Percentiles rank a stretch among this genome's conserved stretches.
phyloP scores from a whole-genome alignment of 2,113 vertebrate species.

The Syngnathus floridae region DNA sequence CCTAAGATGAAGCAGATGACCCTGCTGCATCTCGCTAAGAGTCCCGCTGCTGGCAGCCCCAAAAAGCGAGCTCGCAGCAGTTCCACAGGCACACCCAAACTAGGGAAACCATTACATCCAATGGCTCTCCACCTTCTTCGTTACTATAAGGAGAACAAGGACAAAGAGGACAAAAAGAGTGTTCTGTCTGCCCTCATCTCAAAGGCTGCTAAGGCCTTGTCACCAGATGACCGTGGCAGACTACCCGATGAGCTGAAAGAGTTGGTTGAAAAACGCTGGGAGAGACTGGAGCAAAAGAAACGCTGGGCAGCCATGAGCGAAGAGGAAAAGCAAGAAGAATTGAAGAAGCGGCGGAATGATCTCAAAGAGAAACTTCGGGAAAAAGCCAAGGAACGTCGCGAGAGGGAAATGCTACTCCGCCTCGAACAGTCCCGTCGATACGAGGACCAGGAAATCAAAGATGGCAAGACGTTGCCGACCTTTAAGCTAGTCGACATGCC shows the following conservation, averaged over 20 bases:
- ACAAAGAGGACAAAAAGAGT: conserved; percentile 85
- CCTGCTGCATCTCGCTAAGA: conserved; percentile 87
- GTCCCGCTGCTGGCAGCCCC: conserved; percentile 70
- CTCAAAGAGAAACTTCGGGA: conserved; percentile 84
- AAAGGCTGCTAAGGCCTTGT: conserved; percentile 85
- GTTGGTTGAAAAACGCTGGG: conserved; percentile 87
- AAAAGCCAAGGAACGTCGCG: conserved; percentile 83
- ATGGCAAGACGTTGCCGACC: conserved; percentile 76
- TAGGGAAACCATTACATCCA: conserved; percentile 85
- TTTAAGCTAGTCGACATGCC: conserved; percentile 93
- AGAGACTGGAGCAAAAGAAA: conserved; percentile 85
- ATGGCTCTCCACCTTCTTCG: conserved; percentile 90
- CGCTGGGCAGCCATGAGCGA: conserved; percentile 89
- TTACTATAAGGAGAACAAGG: conserved; percentile 93
- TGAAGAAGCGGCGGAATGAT: conserved; percentile 83
- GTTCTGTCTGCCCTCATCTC: conserved; percentile 85
- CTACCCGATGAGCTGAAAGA: conserved; percentile 84
- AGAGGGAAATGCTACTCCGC: conserved; percentile 84
- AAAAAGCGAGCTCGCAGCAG: conserved; percentile 70
- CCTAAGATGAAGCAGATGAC: conserved; percentile 96
- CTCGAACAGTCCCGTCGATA: conserved; percentile 85
- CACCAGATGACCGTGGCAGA: conserved; percentile 80
- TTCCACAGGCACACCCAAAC: conserved; percentile 74
- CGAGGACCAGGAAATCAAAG: conserved; percentile 88
- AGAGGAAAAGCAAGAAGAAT: conserved; percentile 82